Evolutionary conservation across 2,113 vertebrate species (phyloP).

Genomic region (Gopherus flavomarginatus): DNA sequence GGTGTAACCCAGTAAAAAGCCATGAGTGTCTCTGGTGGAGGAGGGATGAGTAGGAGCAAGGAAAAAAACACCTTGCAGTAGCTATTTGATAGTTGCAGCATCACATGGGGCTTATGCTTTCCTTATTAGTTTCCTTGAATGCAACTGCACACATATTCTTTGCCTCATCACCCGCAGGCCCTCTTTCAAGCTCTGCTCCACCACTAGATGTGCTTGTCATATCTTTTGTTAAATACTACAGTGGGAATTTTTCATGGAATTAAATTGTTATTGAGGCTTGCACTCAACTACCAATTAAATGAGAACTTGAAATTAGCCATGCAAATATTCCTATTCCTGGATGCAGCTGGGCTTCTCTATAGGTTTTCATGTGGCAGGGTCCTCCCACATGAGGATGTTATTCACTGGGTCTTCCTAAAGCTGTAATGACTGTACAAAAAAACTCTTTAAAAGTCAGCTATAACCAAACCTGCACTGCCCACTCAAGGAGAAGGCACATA

Average conservation of each 20-base stretch:
- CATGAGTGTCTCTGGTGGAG: not conserved
- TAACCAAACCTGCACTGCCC: not conserved
- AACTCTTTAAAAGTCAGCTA: not conserved
- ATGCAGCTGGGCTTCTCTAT: not conserved
- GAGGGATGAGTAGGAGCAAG: not conserved
- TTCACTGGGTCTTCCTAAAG: not conserved
- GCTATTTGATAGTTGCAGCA: not conserved
- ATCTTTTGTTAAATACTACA: not conserved
- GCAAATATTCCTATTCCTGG: not conserved
- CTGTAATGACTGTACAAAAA: not conserved
- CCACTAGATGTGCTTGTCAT: not conserved
- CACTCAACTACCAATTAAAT: not conserved
- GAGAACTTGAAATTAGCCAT: not conserved
- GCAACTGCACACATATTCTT: rapidly evolving
- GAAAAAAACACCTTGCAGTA: not conserved
- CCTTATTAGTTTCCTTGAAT: not conserved
- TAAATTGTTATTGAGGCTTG: not conserved
- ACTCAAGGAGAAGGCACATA: not conserved
- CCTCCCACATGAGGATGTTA: not conserved
- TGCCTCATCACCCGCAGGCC: not conserved
- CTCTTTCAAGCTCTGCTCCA: not conserved
- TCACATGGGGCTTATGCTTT: not conserved
- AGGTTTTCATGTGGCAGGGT: not conserved
- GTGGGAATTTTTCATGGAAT: not conserved
- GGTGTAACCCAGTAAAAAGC: not conserved